These are phyloP conservation scores for Bombylius major DNA, from an alignment of 2,888 invertebrate genomes.

Conservation along the genomic window DNA sequence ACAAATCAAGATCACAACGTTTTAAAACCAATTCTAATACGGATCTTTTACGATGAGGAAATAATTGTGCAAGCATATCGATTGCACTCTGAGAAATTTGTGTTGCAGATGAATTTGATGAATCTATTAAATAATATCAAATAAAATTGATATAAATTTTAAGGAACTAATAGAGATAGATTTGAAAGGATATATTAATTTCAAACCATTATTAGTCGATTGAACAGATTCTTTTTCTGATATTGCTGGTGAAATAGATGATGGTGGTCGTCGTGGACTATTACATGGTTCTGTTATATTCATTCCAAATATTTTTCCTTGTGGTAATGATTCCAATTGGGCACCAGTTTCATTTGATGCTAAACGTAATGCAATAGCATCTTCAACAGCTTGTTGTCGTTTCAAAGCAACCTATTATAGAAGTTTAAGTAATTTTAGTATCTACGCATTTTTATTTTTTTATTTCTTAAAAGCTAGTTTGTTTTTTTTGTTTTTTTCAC, in stretches of 20 bases:
- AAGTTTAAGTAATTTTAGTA: too few species aligned
- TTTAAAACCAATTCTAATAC: slow-evolving; percentile 85
- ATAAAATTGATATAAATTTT: not conserved
- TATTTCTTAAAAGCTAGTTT: too few species aligned
- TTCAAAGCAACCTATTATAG: slow-evolving; percentile 73
- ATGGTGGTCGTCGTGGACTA: slow-evolving; percentile 17
- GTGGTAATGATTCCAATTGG: slow-evolving; percentile 60
- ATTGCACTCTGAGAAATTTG: slow-evolving; percentile 57
- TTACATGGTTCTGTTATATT: slow-evolving; percentile 64
- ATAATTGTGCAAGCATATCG: slow-evolving; percentile 77
- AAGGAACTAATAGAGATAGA: not conserved
- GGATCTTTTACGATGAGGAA: slow-evolving; percentile 78
- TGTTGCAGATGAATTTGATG: slow-evolving; percentile 13
- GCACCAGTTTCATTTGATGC: slow-evolving; percentile 73
- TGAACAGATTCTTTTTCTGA: slow-evolving; percentile 12
- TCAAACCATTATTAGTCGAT: slow-evolving; percentile 7
- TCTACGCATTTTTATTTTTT: too few species aligned
- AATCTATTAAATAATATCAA: slow-evolving; percentile 15
- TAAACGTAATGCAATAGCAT: slow-evolving; percentile 85
- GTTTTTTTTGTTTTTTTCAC: too few species aligned
- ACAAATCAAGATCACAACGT: slow-evolving; percentile 80
- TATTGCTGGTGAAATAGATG: slow-evolving; percentile 8
- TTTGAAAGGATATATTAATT: too few species aligned
- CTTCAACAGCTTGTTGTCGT: slow-evolving; percentile 93
- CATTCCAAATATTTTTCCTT: slow-evolving; percentile 85